phyloP scores from a whole-genome alignment of 2,888 invertebrate genomes.

The Synanthedon myopaeformis region DNA sequence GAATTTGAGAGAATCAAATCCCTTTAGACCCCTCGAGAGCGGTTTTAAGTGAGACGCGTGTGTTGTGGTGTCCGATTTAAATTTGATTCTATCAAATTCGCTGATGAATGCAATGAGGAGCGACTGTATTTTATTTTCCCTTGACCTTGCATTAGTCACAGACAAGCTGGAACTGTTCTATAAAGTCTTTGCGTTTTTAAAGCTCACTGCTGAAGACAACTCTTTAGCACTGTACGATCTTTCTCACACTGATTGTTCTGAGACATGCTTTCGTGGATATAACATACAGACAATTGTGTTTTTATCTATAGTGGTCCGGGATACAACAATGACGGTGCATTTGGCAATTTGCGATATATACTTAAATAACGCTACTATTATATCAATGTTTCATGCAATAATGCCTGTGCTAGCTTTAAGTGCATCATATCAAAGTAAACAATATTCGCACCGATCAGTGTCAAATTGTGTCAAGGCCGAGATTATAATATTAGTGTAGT shows the following conservation, averaged over 20 bases:
- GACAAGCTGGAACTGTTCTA: constrained; percentile 60
- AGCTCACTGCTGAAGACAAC: constrained; percentile 48
- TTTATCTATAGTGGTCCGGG: constrained; percentile 50
- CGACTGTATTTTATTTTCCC: constrained; percentile 39
- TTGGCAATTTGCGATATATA: constrained; percentile 47
- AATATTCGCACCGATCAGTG: constrained; percentile 23
- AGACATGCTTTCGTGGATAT: constrained; percentile 70
- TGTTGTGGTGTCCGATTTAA: constrained; percentile 3
- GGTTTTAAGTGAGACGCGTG: neutral
- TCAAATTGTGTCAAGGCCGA: neutral
- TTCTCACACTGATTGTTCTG: constrained; percentile 53
- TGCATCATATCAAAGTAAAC: constrained; percentile 61
- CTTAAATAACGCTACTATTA: constrained; percentile 49
- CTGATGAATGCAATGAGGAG: constrained; percentile 44
- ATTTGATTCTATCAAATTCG: constrained; percentile 44
- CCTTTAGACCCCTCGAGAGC: neutral
- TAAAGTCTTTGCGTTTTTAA: constrained; percentile 53
- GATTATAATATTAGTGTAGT: constrained; percentile 5
- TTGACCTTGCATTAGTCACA: constrained; percentile 54
- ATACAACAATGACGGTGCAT: constrained; percentile 51
- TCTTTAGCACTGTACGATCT: constrained; percentile 40
- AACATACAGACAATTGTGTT: constrained; percentile 21
- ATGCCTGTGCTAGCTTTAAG: constrained; percentile 58
- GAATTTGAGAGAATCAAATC: constrained; percentile 33
- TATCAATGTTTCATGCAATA: constrained; percentile 38